A percentile compares a stretch with the other conserved stretches of the same genome.
phyloP scores from a whole-genome alignment of 2,888 invertebrate species.

The Dexiosoma caninum region DNA sequence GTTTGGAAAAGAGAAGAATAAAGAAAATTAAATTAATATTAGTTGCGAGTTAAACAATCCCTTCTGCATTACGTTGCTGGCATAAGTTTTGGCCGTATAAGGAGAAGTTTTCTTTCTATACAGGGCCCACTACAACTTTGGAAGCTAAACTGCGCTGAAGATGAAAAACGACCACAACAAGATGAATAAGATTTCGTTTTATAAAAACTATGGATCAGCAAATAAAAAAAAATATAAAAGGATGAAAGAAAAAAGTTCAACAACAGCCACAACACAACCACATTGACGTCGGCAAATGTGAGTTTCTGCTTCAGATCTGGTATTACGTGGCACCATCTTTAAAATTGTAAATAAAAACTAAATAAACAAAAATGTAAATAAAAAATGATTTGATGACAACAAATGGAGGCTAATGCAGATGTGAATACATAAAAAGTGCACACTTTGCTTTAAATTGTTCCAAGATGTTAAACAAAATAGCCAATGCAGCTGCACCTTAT shows the following conservation, averaged over 20 bases:
- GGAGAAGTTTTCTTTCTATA: constrained; percentile 25
- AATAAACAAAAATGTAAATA: neutral
- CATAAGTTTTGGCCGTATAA: constrained; percentile 48
- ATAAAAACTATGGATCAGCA: neutral
- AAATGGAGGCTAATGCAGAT: constrained; percentile 13
- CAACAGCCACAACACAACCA: too few relatives aligned
- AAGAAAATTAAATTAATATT: constrained; percentile 52
- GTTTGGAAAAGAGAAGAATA: constrained; percentile 7
- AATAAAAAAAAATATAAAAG: too few relatives aligned
- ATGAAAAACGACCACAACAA: constrained; percentile 19
- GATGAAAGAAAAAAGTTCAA: too few relatives aligned
- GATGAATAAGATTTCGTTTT: constrained; percentile 4
- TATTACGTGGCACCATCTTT: constrained; percentile 27
- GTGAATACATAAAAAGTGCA: neutral
- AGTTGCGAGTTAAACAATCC: constrained; percentile 50
- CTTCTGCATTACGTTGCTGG: constrained; percentile 35
- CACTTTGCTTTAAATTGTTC: neutral
- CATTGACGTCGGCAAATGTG: constrained; percentile 38
- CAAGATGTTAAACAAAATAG: neutral
- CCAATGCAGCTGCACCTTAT: neutral
- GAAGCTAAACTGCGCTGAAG: constrained; percentile 6
- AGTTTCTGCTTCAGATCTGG: constrained; percentile 19
- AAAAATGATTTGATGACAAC: constrained; percentile 22
- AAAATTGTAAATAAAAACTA: neutral
- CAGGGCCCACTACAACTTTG: constrained; percentile 12